phyloP scores from a whole-genome alignment of 2,113 vertebrate genomes.

The Asarcornis scutulata region DNA sequence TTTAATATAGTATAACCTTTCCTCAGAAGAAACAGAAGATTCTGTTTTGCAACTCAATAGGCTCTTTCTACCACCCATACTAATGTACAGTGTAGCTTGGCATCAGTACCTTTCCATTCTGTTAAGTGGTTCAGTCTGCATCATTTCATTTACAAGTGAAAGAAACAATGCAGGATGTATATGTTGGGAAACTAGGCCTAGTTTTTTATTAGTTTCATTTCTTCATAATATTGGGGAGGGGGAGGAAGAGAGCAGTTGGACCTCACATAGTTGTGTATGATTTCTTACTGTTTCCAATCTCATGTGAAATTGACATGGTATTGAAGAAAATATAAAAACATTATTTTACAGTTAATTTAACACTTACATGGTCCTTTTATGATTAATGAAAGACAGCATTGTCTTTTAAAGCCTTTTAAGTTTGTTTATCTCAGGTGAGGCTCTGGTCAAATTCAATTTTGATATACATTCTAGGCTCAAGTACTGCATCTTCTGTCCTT shows the following conservation, averaged over 20 bases:
- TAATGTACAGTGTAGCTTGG: not conserved
- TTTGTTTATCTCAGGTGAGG: not conserved
- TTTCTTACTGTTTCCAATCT: no score
- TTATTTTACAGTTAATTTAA: not conserved
- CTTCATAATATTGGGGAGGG: no score
- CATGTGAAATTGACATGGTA: not conserved
- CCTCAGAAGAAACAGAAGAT: not conserved
- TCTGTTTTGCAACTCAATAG: not conserved
- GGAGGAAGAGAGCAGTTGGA: no score
- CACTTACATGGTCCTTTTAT: not conserved
- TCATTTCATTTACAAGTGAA: not conserved
- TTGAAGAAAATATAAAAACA: not conserved
- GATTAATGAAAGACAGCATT: not conserved
- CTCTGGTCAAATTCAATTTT: not conserved
- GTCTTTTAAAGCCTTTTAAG: not conserved
- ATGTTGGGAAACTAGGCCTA: not conserved
- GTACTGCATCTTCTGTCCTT: not conserved
- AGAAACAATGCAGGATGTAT: not conserved
- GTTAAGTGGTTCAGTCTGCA: not conserved
- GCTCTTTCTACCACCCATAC: not conserved
- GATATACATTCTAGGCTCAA: not conserved
- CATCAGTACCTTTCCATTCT: not conserved
- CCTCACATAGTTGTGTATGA: no score
- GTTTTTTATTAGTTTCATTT: not conserved
- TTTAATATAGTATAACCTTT: not conserved